Percentiles rank a stretch among this genome's conserved stretches.
These are phyloP conservation scores for Charadrius vociferus DNA, from an alignment of 2,113 vertebrate genomes.

Conservation along the genomic window DNA sequence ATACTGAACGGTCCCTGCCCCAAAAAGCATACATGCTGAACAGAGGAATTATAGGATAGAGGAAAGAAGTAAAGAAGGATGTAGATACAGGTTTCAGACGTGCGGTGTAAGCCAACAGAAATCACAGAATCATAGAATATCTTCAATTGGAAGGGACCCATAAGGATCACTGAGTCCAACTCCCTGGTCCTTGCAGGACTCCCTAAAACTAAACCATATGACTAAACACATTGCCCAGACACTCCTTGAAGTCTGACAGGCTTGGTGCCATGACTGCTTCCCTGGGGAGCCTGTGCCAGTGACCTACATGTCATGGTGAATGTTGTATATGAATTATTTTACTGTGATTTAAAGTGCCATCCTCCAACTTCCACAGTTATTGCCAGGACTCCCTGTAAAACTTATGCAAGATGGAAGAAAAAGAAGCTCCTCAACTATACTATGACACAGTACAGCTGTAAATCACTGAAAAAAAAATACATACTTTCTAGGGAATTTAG, in stretches of 20 bases:
- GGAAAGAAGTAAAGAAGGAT: background rate
- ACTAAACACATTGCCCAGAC: fast-evolving
- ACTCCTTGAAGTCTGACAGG: background rate
- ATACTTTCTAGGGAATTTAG: background rate
- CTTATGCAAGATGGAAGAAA: background rate
- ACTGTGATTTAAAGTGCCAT: background rate
- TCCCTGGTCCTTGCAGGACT: fast-evolving
- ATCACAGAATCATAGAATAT: background rate
- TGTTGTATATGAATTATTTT: background rate
- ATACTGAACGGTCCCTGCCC: background rate
- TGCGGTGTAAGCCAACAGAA: background rate
- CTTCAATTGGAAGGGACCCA: background rate
- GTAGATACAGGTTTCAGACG: background rate
- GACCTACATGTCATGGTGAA: background rate
- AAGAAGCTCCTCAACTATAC: background rate
- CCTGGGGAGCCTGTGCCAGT: background rate
- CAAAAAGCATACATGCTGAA: background rate
- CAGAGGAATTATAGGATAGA: background rate
- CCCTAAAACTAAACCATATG: background rate
- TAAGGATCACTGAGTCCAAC: background rate
- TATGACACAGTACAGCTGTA: background rate
- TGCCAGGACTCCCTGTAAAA: background rate
- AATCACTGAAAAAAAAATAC: background rate
- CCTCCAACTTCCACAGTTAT: background rate
- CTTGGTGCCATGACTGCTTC: background rate